phyloP scores from a whole-genome alignment of 2,113 vertebrate genomes.

The Vulpes ferrilata region DNA sequence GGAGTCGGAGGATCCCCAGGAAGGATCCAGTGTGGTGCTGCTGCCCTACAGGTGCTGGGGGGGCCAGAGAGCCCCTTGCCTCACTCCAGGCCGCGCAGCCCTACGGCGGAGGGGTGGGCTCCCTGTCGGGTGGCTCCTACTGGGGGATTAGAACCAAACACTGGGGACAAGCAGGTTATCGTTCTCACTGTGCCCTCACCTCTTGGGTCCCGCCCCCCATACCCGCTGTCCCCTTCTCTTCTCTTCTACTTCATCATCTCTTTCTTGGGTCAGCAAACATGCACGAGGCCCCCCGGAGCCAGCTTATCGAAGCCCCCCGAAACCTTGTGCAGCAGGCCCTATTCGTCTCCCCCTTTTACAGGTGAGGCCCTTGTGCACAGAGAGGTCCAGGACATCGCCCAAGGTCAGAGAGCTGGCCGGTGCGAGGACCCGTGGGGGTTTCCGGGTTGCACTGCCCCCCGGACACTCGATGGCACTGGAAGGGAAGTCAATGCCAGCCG shows the following conservation, averaged over 20 bases:
- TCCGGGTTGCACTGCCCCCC: background rate
- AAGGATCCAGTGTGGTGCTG: background rate
- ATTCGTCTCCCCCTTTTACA: background rate
- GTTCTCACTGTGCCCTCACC: background rate
- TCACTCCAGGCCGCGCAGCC: background rate
- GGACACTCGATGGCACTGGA: background rate
- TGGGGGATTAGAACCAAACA: too few relatives aligned
- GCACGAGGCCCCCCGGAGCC: too few relatives aligned
- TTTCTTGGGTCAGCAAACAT: background rate
- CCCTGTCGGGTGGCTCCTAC: too few relatives aligned
- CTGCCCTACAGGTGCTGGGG: background rate
- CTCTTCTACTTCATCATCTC: background rate
- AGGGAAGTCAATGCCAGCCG: background rate
- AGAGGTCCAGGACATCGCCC: background rate
- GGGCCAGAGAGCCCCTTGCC: background rate
- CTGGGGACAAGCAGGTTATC: too few relatives aligned
- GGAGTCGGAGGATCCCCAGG: too few relatives aligned
- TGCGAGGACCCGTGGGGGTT: accelerated
- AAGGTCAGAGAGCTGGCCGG: background rate
- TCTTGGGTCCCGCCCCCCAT: background rate
- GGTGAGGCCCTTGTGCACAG: background rate
- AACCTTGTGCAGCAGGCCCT: background rate
- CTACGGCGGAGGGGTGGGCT: background rate
- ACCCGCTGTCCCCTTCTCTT: background rate
- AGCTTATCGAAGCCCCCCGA: background rate